Evolutionary conservation across 2,113 vertebrate species (phyloP), one percentile per base, ranked within the genome.

Genomic region (Bettongia penicillata): DNA sequence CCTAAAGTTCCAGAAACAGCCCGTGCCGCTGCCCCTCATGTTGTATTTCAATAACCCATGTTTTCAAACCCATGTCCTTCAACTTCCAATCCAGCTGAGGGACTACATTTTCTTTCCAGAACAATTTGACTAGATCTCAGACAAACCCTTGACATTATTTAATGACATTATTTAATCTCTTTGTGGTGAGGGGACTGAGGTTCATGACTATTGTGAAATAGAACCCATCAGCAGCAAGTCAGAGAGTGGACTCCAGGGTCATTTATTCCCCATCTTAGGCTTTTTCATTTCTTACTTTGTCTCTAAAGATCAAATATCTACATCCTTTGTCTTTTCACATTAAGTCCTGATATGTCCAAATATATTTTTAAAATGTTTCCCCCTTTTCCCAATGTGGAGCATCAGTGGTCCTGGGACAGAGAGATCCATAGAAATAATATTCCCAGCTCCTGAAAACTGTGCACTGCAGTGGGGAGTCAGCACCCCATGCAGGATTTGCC

Each of bases 401-500:
- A 95, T 89, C 92, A 96, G 94, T 90, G 84, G 91, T 93, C 91
- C 90, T 94, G 37, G 49, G 23, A 31, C 91, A 94, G 92, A 96
- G 94, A 96, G 94, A 97, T 97, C 89, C 91, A 94, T 95, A 97
- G 96, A 96, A 98, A 96, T 96, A 97, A 96, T 97, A 96, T 96
- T 94, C 77, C 52, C 96, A 96, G 97, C 96, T 95, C 96, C 94
- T 96, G 95, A 92, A 95, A 93, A 96, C 96, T 96, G 95, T 90
- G 48, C 84, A 97, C 96, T 93, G 90, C 95, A 94, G 37, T 94
- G 50, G 61, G 50, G 89, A 91, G 68, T 92, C 94, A 97, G 97
- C 94, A 97, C 95, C 89, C 96, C 96, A 97, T 97, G 97, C 95
- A 97, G 98, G 97, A 98, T 97, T 97, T 97, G 97, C 97, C 98